Evolutionary conservation across 2,888 invertebrate genomes (phyloP).

Genomic region (Cepaea hortensis): DNA sequence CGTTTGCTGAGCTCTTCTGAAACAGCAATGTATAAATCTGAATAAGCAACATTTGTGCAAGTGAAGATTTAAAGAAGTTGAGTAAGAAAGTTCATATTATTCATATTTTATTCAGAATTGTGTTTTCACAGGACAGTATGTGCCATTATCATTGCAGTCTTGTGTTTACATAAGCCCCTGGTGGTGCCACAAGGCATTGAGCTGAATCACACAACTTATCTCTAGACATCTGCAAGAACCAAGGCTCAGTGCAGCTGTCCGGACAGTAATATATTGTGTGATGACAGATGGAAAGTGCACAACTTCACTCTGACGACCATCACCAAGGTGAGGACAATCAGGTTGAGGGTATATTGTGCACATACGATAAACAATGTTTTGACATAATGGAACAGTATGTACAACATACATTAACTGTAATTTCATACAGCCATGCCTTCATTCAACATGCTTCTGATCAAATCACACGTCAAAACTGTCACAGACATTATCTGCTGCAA

Average conservation of each 20-base stretch:
- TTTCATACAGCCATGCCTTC: no score
- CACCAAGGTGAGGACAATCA: neutral
- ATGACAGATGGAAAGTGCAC: constrained; percentile 5
- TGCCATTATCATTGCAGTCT: neutral
- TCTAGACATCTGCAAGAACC: neutral
- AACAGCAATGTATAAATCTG: no score
- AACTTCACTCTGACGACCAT: constrained; percentile 41
- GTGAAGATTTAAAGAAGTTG: neutral
- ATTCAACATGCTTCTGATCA: no score
- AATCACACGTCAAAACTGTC: no score
- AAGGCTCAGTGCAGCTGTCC: constrained; percentile 2
- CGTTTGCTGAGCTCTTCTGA: no score
- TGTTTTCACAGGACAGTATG: neutral
- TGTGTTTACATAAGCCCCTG: no score
- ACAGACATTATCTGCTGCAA: no score
- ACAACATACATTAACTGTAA: no score
- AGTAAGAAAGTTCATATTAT: neutral
- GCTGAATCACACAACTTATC: constrained; percentile 15
- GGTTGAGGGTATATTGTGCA: constrained; percentile 32
- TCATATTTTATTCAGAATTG: neutral
- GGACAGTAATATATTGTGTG: constrained; percentile 38
- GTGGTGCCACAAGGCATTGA: no score
- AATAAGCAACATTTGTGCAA: no score
- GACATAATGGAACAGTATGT: no score
- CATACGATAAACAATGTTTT: neutral